Conservation (phyloP, 2,113 vertebrate genomes). For the Siphamia tubifer region DNA sequence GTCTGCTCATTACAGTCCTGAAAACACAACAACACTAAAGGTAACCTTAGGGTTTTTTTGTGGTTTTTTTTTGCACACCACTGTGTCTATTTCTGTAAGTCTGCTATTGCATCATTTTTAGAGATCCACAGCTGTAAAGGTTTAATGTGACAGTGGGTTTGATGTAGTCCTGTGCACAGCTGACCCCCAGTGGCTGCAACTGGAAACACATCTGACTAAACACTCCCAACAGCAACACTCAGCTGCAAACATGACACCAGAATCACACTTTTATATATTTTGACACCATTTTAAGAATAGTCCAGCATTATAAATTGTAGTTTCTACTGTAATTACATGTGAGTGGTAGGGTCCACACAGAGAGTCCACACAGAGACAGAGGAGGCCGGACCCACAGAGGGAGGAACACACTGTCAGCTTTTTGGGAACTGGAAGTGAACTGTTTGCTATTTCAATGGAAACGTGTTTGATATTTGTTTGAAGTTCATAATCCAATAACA, state of each 20-base stretch:
- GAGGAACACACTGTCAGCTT: constrained; percentile 56
- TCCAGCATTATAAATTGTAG: not conserved
- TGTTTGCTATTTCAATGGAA: constrained; percentile 72
- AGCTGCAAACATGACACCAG: no score
- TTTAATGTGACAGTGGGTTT: not conserved
- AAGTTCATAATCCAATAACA: constrained; percentile 71
- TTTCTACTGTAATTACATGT: not conserved
- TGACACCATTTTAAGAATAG: not conserved
- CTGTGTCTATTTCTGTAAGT: no score
- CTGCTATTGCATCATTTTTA: not conserved
- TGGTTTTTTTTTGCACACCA: no score
- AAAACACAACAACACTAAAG: no score
- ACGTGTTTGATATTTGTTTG: constrained; percentile 76
- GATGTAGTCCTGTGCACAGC: constrained; percentile 56
- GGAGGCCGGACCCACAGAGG: constrained; percentile 35
- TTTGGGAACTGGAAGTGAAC: constrained; percentile 70
- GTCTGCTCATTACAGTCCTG: no score
- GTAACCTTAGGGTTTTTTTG: no score
- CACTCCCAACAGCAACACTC: not conserved
- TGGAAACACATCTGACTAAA: constrained; percentile 13
- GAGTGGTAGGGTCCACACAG: not conserved
- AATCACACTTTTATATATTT: rapidly evolving
- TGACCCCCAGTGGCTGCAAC: constrained; percentile 65
- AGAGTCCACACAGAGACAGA: not conserved
- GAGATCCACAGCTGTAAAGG: not conserved